These are phyloP conservation scores for Eupithecia tripunctaria DNA, from an alignment of 2,888 invertebrate genomes.

Conservation along the genomic window DNA sequence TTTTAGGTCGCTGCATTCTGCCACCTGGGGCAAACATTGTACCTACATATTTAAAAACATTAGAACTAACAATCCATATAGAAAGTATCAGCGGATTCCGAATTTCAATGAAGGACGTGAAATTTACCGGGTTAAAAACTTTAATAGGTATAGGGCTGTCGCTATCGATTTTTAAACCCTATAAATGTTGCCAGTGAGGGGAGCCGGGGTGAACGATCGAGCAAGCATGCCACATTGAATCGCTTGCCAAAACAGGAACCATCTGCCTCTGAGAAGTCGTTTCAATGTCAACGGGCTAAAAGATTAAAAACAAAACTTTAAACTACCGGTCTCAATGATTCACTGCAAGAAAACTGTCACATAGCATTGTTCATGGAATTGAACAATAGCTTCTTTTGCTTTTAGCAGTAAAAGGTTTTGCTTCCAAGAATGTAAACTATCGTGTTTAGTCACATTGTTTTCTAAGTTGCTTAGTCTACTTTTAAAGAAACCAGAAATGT, in stretches of 20 bases:
- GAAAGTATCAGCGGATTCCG: neutral
- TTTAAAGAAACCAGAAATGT: neutral
- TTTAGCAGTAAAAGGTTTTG: conserved; percentile 22
- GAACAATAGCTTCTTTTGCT: conserved; percentile 13
- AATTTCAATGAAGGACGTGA: neutral
- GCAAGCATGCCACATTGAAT: conserved; percentile 60
- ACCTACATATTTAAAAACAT: no score
- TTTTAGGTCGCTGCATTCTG: no score
- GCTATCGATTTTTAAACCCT: conserved; percentile 79
- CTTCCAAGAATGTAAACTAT: conserved; percentile 17
- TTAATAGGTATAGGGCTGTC: conserved; percentile 44
- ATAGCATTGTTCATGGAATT: conserved; percentile 16
- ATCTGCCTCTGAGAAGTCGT: conserved; percentile 53
- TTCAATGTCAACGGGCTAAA: conserved; percentile 56
- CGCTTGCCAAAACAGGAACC: conserved; percentile 71
- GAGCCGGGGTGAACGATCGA: conserved; percentile 75
- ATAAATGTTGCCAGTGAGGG: conserved; percentile 63
- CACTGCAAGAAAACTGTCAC: conserved; percentile 25
- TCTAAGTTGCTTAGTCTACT: conserved; percentile 8
- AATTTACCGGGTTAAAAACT: conserved; percentile 1
- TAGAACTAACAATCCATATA: no score
- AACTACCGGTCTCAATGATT: conserved; percentile 30
- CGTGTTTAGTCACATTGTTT: neutral
- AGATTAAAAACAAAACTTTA: conserved; percentile 16
- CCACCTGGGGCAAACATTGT: no score